Base-by-base conservation (phyloP, 2,113 vertebrate genomes). In the Menura novaehollandiae region DNA sequence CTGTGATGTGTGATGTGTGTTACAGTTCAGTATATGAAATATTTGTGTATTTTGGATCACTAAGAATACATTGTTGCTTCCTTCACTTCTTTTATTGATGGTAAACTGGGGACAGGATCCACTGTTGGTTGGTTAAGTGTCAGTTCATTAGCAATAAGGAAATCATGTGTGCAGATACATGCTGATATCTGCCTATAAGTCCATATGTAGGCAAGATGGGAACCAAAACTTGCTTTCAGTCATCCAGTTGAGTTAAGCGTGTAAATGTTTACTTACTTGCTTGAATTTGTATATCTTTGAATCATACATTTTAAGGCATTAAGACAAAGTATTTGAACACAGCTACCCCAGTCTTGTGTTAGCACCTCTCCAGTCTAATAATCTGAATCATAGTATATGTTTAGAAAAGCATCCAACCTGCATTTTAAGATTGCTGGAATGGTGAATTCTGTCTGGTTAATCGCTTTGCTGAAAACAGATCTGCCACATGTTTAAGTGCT, bases 381-480 rank as follows among this genome's bases (percentile, higher is more conserved):
- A 27, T 47, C 84, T 95, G 64, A 91, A 87, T 86, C 93, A 39
- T 20, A 52, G 66, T 30, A 14, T n/a, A n/a, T 53, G 37, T 87
- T 95, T 73, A 94, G 81, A 53, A 88, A 91, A 91, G 53, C 37
- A 85, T 79, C 41, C 68, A 92, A 21, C 74, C 53, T 88, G 44
- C 41, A 53, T 78, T 91, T 95, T 91, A 81, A 71, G 75, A 47
- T 68, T 5, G 0, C 75, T 79, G 71, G 74, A 87, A 76, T 3
- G 3, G 62, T 85, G 89, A 88, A 58, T 87, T 53, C 66, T 72
- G 64, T n/a, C 62, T 68, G 71, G 26, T 81, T 90, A 92, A 92
- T 85, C 91, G 80, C 93, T 90, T 71, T 92, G 75, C 85, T 93
- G 93, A 88, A 93, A 93, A 87, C 83, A 95, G 72, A 64, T 71